These are phyloP conservation scores for Andrena marginata DNA, from an alignment of 2,888 invertebrate genomes.

Conservation along the genomic window DNA sequence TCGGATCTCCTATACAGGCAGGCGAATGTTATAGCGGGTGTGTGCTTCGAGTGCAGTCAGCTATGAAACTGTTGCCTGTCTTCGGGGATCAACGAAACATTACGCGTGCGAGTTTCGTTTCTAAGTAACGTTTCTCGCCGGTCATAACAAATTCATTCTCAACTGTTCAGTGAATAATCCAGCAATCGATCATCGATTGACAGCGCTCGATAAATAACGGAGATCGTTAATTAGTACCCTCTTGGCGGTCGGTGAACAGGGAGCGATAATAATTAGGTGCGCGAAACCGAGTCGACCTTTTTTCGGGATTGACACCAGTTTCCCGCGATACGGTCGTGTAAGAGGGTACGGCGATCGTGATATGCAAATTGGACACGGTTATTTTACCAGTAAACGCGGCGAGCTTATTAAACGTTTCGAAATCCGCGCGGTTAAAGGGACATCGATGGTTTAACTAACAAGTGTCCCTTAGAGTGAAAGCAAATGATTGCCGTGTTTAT, in stretches of 20 bases:
- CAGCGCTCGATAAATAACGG: slow-evolving; percentile 18
- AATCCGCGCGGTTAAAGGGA: neutral
- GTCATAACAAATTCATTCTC: slow-evolving; percentile 41
- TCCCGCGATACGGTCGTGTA: neutral
- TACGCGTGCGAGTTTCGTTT: slow-evolving; percentile 56
- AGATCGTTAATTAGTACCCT: slow-evolving; percentile 54
- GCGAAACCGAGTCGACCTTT: neutral
- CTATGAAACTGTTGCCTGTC: slow-evolving; percentile 32
- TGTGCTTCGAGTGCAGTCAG: slow-evolving; percentile 11
- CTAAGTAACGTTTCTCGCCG: neutral
- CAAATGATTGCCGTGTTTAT: neutral
- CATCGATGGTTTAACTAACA: neutral
- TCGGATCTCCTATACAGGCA: slow-evolving; percentile 4
- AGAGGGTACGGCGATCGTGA: slow-evolving; percentile 7
- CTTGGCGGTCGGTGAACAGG: slow-evolving; percentile 10
- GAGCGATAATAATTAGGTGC: slow-evolving; percentile 19
- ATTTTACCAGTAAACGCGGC: slow-evolving; percentile 3
- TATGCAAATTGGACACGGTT: slow-evolving; percentile 18
- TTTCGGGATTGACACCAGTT: neutral
- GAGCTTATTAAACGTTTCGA: slow-evolving; percentile 7
- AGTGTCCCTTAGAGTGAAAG: slow-evolving; percentile 4
- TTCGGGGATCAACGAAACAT: slow-evolving; percentile 28
- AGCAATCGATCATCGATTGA: slow-evolving; percentile 61
- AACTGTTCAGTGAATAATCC: slow-evolving; percentile 50
- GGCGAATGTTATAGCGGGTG: slow-evolving; percentile 3